Evolutionary conservation across 2,888 invertebrate genomes (phyloP).

Genomic region (Drosophila infuscata): DNA sequence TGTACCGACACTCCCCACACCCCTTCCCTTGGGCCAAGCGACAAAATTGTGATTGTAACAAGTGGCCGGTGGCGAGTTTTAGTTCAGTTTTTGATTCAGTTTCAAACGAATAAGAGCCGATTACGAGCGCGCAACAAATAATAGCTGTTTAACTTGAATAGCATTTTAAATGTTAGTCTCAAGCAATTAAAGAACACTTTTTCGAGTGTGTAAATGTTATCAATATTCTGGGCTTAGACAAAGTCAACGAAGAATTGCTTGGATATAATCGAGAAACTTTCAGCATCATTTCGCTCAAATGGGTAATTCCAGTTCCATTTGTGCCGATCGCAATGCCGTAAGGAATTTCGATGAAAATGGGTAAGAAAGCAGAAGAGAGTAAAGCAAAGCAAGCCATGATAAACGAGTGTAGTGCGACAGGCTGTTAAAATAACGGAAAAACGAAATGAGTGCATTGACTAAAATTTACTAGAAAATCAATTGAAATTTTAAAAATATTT

Average conservation of each 20-base stretch:
- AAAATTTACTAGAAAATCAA: not conserved
- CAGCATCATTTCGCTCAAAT: slow-evolving; percentile 52
- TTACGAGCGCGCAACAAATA: slow-evolving; percentile 18
- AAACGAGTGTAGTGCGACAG: not conserved
- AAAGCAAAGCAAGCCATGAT: not conserved
- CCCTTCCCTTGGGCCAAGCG: slow-evolving; percentile 57
- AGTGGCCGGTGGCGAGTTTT: slow-evolving; percentile 63
- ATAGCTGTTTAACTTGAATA: not conserved
- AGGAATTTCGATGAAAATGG: slow-evolving; percentile 78
- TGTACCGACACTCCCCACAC: slow-evolving; percentile 12
- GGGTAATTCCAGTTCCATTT: slow-evolving; percentile 84
- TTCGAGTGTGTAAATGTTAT: slow-evolving; percentile 8
- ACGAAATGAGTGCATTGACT: not conserved
- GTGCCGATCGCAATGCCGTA: slow-evolving; percentile 82
- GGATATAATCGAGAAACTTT: not conserved
- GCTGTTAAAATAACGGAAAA: not conserved
- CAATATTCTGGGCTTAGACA: not conserved
- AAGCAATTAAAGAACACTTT: slow-evolving; percentile 23
- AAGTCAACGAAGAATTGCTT: not conserved
- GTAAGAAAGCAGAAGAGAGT: slow-evolving; percentile 65
- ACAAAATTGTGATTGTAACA: slow-evolving; percentile 59
- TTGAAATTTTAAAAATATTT: not conserved
- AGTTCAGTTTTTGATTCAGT: slow-evolving; percentile 69
- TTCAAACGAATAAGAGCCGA: slow-evolving; percentile 58
- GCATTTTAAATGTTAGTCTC: not conserved